Percentiles rank a stretch among this genome's conserved stretches.
These are phyloP conservation scores for Philhelius pedissequus DNA, from an alignment of 2,888 invertebrate species.

Conservation along the genomic window DNA sequence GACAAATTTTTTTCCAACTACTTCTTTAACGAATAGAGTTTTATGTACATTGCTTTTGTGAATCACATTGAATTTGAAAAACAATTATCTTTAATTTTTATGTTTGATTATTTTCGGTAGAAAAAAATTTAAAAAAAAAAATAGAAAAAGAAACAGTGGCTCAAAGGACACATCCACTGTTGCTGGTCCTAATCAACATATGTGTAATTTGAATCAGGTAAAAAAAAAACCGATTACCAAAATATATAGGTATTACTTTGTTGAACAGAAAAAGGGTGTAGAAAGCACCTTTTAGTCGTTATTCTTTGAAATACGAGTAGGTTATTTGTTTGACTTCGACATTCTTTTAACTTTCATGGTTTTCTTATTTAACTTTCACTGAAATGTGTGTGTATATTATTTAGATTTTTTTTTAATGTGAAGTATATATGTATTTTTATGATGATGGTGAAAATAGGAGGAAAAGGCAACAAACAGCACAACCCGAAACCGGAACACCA, in stretches of 20 bases:
- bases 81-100: neutral
- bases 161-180: conserved; percentile 46
- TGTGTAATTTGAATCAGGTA: conserved; percentile 33
- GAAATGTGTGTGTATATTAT: conserved; percentile 63
- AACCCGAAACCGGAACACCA: conserved; percentile 80
- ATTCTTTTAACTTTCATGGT: neutral
- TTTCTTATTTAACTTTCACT: conserved; percentile 48
- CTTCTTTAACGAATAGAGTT: conserved; percentile 8
- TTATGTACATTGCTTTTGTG: neutral
- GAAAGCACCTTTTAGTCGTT: conserved; percentile 49
- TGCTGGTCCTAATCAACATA: conserved; percentile 61
- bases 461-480: conserved; percentile 80
- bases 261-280: conserved; percentile 20
- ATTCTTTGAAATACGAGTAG: conserved; percentile 42
- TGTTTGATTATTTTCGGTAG: neutral
- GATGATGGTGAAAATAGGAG: conserved; percentile 74
- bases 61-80: conserved; percentile 4
- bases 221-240: conserved; percentile 8
- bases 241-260: conserved; percentile 11
- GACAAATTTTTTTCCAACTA: neutral
- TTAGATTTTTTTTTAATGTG: conserved; percentile 38
- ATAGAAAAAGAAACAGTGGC: neutral
- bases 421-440: conserved; percentile 68
- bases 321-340: conserved; percentile 6
- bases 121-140: neutral